Percentiles rank a stretch among this genome's conserved stretches.
Evolutionary conservation across 2,888 invertebrate species (phyloP).

Genomic region (Volucella inanis): DNA sequence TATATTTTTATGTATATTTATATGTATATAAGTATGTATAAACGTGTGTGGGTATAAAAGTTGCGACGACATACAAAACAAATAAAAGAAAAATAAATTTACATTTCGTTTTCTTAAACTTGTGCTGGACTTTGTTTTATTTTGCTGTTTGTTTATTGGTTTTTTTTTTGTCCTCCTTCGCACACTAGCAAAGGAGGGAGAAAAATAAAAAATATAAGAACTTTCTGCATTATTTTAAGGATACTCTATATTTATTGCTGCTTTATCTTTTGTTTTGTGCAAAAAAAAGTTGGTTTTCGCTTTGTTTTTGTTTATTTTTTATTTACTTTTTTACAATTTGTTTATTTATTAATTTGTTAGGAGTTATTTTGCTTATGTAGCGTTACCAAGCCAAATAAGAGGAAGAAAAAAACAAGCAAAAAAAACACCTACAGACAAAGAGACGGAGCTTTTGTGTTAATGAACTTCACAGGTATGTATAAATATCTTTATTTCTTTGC

Average conservation of each 20-base stretch:
- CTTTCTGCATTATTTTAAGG: neutral
- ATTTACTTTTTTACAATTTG: neutral
- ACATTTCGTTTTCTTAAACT: slow-evolving; percentile 75
- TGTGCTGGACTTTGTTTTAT: slow-evolving; percentile 46
- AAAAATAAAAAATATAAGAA: neutral
- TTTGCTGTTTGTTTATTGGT: slow-evolving; percentile 61
- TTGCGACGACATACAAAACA: slow-evolving; percentile 56
- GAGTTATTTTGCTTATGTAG: slow-evolving; percentile 8
- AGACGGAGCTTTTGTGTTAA: slow-evolving; percentile 52
- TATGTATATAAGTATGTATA: slow-evolving; percentile 41
- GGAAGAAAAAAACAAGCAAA: slow-evolving; percentile 14
- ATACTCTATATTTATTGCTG: slow-evolving; percentile 12
- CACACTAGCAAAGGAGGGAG: neutral
- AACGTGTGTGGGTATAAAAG: slow-evolving; percentile 27
- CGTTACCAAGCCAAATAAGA: slow-evolving; percentile 31
- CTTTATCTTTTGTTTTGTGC: neutral
- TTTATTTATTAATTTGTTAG: slow-evolving; percentile 9
- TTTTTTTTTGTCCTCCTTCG: slow-evolving; percentile 53
- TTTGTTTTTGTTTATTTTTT: slow-evolving; percentile 2
- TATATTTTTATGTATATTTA: slow-evolving; percentile 22
- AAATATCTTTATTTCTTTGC: slow-evolving; percentile 59
- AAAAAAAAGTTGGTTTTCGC: neutral
- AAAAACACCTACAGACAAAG: slow-evolving; percentile 9
- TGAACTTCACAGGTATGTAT: slow-evolving; percentile 60
- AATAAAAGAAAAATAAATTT: slow-evolving; percentile 47